Evolutionary conservation across 2,797 vertebrate species (phyloP).

Genomic region (Bradypodion pumilum): DNA sequence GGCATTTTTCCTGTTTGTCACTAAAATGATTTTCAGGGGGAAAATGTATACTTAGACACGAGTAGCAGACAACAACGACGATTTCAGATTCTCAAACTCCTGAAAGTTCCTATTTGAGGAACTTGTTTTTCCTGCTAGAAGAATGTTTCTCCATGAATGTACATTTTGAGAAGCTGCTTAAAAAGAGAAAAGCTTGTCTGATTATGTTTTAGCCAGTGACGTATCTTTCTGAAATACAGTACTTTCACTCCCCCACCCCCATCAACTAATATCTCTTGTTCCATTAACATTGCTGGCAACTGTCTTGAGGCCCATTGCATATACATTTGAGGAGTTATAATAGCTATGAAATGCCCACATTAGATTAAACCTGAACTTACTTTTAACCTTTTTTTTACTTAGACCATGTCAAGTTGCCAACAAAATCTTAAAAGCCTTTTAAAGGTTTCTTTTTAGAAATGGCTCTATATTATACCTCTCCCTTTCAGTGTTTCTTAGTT

Average conservation of each 20-base stretch:
- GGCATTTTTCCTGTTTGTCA: too few relatives aligned
- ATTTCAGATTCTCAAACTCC: constrained; percentile 26
- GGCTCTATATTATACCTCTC: not conserved
- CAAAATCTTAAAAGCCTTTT: constrained; percentile 29
- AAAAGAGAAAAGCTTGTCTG: constrained; percentile 6
- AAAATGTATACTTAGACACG: too few relatives aligned
- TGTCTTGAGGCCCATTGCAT: not conserved
- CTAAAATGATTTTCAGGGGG: too few relatives aligned
- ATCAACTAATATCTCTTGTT: constrained; percentile 11
- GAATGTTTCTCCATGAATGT: constrained; percentile 2
- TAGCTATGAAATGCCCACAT: not conserved
- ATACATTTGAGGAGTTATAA: not conserved
- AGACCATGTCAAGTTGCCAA: constrained; percentile 1
- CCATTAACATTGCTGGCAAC: constrained; percentile 9
- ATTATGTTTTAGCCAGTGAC: not conserved
- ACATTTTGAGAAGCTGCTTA: constrained; percentile 1
- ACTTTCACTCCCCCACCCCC: not conserved
- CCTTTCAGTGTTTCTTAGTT: not conserved
- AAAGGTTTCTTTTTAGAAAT: constrained; percentile 14
- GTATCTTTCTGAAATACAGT: constrained; percentile 5
- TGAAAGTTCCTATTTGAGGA: constrained; percentile 14
- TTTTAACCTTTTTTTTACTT: not conserved
- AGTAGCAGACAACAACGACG: too few relatives aligned
- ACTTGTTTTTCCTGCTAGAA: constrained; percentile 10
- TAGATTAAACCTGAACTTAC: constrained; percentile 17